phyloP scores from a whole-genome alignment of 2,888 invertebrate genomes.

The Cancer borealis region DNA sequence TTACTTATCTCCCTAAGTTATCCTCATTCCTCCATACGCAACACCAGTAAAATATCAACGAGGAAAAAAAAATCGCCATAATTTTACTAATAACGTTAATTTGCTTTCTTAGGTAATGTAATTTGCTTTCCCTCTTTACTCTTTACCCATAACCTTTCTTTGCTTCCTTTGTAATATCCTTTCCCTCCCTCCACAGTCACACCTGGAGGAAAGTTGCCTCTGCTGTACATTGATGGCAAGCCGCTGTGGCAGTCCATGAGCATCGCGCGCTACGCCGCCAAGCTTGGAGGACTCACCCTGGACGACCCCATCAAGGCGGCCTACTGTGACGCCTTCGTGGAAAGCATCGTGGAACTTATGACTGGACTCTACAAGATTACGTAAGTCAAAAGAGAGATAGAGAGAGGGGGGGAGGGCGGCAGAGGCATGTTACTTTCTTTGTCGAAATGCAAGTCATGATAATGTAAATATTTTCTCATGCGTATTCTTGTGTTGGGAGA shows the following conservation, averaged over 20 bases:
- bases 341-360: conserved; percentile 10
- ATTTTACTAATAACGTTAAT: too few relatives aligned
- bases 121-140: too few relatives aligned
- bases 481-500: too few relatives aligned
- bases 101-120: too few relatives aligned
- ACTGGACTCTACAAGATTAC: background rate
- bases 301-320: conserved; percentile 36
- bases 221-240: conserved; percentile 50
- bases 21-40: too few relatives aligned
- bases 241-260: conserved; percentile 45
- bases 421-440: background rate
- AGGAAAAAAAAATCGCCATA: too few relatives aligned
- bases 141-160: too few relatives aligned
- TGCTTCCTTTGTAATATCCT: background rate
- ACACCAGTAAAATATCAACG: too few relatives aligned
- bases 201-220: conserved; percentile 35
- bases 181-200: background rate
- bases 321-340: conserved; percentile 56
- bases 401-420: background rate
- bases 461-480: background rate
- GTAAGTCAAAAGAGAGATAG: background rate
- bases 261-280: conserved; percentile 52
- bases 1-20: too few relatives aligned
- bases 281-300: background rate
- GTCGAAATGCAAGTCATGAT: background rate